Conservation (phyloP, 2,797 vertebrate genomes). For the Malurus splendens region DNA sequence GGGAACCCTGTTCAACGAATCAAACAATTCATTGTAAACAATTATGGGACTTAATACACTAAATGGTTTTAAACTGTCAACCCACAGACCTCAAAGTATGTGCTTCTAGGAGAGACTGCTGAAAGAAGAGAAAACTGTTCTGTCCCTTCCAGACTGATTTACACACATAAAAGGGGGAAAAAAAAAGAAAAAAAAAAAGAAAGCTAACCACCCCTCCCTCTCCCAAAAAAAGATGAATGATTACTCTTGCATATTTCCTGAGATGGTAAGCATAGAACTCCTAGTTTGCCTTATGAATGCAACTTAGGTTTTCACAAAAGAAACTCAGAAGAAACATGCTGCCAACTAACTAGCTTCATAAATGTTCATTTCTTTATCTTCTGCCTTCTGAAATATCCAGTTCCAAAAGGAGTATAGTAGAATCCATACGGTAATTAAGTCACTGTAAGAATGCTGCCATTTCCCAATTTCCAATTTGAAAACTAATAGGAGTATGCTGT, state of each 20-base stretch:
- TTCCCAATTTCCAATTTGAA: background rate
- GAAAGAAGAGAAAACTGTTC: background rate
- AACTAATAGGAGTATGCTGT: background rate
- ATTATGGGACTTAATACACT: background rate
- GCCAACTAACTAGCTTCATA: background rate
- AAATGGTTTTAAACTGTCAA: background rate
- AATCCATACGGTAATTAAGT: background rate
- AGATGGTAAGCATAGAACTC: background rate
- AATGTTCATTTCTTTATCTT: background rate
- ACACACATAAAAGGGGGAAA: background rate
- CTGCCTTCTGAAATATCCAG: background rate
- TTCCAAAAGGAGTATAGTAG: background rate
- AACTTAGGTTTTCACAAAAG: background rate
- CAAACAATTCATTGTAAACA: background rate
- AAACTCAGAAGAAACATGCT: background rate
- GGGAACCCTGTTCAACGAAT: background rate
- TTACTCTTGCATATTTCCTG: background rate
- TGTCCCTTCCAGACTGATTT: background rate
- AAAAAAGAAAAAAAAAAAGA: no score
- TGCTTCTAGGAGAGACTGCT: background rate
- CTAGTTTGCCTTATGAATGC: background rate
- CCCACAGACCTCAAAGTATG: background rate
- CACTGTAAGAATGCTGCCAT: background rate
- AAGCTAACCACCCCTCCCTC: background rate
- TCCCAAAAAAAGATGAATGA: accelerated